Conservation (phyloP, 2,888 invertebrate genomes). For the Apocheima hispidaria region DNA sequence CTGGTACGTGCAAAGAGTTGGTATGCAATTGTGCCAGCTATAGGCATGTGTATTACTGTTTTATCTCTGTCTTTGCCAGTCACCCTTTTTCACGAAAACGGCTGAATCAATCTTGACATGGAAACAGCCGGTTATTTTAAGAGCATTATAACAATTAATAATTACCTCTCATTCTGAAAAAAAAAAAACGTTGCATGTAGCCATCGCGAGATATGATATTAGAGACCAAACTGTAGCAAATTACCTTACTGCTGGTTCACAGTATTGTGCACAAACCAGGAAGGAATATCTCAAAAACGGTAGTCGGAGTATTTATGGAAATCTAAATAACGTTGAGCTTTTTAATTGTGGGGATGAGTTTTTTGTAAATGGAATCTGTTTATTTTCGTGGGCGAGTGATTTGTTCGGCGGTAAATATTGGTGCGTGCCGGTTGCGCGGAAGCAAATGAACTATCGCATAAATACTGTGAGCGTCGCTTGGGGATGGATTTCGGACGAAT, state of each 20-base stretch:
- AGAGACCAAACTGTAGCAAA: no score
- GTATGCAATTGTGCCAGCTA: no score
- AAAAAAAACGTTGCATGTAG: no score
- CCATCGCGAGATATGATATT: no score
- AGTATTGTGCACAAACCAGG: constrained; percentile 56
- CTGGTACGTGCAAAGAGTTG: no score
- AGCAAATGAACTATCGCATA: constrained; percentile 35
- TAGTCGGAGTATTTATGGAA: constrained; percentile 82
- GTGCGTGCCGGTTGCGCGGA: constrained; percentile 55
- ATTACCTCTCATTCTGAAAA: no score
- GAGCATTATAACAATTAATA: no score
- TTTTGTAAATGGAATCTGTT: constrained; percentile 75
- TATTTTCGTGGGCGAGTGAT: constrained; percentile 80
- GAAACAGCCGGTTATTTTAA: no score
- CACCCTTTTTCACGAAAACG: no score
- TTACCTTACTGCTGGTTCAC: constrained; percentile 32
- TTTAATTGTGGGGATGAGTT: constrained; percentile 77
- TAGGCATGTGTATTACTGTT: no score
- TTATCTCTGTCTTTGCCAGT: no score
- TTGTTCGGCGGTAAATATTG: constrained; percentile 76
- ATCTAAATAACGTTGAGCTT: constrained; percentile 77
- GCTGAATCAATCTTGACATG: no score
- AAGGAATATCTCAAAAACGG: constrained; percentile 81
- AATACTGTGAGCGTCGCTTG: constrained; percentile 24
- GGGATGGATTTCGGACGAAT: constrained; percentile 25